Percentiles rank a stretch among this genome's conserved stretches.
These are phyloP conservation scores for Eristalis pertinax DNA, from an alignment of 2,888 invertebrate genomes.

Conservation along the genomic window DNA sequence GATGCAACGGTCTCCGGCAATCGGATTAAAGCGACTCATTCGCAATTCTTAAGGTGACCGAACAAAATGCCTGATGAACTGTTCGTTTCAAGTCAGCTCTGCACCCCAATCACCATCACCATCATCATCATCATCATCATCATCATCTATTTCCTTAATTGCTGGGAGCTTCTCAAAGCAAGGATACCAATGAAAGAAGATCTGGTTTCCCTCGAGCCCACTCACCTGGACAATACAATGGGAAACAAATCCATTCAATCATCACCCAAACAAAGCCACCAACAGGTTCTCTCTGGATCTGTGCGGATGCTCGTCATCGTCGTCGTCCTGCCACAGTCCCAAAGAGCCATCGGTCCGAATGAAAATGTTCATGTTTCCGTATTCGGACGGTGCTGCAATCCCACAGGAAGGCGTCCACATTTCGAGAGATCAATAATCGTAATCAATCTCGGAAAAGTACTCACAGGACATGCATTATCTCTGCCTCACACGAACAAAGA, in stretches of 20 bases:
- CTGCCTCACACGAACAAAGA: background rate
- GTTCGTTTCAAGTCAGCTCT: background rate
- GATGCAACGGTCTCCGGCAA: background rate
- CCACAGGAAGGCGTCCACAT: background rate
- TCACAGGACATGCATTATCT: slow-evolving; percentile 45
- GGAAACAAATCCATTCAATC: slow-evolving; percentile 55
- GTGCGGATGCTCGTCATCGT: background rate
- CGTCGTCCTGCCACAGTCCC: no score
- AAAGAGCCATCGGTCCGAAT: slow-evolving; percentile 22
- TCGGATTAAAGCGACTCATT: no score
- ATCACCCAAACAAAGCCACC: slow-evolving; percentile 20
- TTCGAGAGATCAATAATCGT: slow-evolving; percentile 56
- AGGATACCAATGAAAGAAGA: background rate
- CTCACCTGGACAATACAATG: background rate
- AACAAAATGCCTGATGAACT: background rate
- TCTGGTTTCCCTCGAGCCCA: background rate
- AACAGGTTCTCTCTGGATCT: slow-evolving; percentile 15
- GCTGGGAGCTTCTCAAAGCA: background rate
- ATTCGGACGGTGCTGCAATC: background rate
- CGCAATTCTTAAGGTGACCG: background rate
- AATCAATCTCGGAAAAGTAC: slow-evolving; percentile 55
- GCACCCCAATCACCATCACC: background rate
- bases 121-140: background rate
- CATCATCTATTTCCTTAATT: background rate
- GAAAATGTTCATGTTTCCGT: slow-evolving; percentile 44